Evolutionary conservation across 2,797 vertebrate species (phyloP).

Genomic region (Meda fulgida): DNA sequence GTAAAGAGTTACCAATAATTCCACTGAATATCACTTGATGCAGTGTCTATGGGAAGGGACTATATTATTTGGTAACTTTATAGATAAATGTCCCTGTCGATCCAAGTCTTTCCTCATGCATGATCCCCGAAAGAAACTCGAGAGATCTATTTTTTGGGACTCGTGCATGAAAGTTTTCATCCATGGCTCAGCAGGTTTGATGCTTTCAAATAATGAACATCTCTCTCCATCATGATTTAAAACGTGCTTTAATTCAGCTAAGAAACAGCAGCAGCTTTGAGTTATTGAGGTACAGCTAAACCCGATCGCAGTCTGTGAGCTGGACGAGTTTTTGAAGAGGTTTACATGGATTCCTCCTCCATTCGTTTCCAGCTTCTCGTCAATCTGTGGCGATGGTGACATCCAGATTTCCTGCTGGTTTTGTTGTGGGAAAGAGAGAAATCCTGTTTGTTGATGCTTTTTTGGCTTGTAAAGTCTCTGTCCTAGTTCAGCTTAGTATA

Average conservation of each 20-base stretch:
- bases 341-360: not conserved
- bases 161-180: not conserved
- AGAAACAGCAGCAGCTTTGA: slow-evolving; percentile 37
- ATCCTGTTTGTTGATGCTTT: not conserved
- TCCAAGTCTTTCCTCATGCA: not conserved
- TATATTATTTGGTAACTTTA: not conserved
- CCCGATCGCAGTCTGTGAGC: slow-evolving; percentile 13
- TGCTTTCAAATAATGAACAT: slow-evolving; percentile 26
- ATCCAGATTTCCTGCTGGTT: slow-evolving; percentile 3
- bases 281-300: slow-evolving; percentile 50
- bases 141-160: no score
- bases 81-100: not conserved
- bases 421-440: not conserved
- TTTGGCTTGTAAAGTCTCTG: not conserved
- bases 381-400: not conserved
- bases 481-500: not conserved
- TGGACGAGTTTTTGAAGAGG: slow-evolving; percentile 3
- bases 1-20: not conserved
- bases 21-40: not conserved
- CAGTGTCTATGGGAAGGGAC: not conserved
- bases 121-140: not conserved
- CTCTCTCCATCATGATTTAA: slow-evolving; percentile 38
- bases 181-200: not conserved
- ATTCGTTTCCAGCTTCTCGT: not conserved
- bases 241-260: slow-evolving; percentile 49